phyloP scores from a whole-genome alignment of 2,113 vertebrate species.

The Agapornis roseicollis region DNA sequence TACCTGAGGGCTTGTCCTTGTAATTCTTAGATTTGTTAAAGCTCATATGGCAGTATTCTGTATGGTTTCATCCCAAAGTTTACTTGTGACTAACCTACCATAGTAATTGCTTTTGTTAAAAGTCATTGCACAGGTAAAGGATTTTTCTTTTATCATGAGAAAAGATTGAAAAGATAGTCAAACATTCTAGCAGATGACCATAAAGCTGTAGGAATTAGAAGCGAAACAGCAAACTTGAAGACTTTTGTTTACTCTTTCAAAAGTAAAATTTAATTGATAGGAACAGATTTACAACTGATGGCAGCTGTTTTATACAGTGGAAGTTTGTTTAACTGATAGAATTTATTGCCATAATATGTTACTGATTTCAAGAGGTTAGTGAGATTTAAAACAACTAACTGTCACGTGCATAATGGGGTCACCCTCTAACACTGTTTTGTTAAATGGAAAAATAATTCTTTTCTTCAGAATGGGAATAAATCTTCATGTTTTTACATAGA shows the following conservation, averaged over 20 bases:
- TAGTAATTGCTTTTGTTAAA: background rate
- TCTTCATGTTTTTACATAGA: background rate
- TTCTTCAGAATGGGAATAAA: background rate
- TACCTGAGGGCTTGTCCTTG: background rate
- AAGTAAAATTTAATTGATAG: background rate
- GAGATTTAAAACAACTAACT: slow-evolving; percentile 7
- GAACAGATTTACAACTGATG: background rate
- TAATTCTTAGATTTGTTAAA: background rate
- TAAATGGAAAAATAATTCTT: background rate
- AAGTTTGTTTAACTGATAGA: slow-evolving; percentile 10
- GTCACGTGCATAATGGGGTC: background rate
- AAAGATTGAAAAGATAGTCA: background rate
- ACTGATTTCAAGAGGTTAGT: background rate
- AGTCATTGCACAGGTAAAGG: background rate
- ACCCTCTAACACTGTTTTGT: background rate
- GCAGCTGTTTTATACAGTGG: slow-evolving; percentile 3
- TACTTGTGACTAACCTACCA: background rate
- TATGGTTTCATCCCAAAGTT: background rate
- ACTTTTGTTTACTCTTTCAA: background rate
- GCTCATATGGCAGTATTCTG: background rate
- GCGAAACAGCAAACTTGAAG: background rate
- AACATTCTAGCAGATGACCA: background rate
- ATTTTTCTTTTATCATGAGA: background rate
- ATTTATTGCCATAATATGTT: background rate
- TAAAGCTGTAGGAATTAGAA: background rate